Base-by-base conservation (phyloP, 1,140 invertebrate species). In the Ptiloglossa arizonensis region DNA sequence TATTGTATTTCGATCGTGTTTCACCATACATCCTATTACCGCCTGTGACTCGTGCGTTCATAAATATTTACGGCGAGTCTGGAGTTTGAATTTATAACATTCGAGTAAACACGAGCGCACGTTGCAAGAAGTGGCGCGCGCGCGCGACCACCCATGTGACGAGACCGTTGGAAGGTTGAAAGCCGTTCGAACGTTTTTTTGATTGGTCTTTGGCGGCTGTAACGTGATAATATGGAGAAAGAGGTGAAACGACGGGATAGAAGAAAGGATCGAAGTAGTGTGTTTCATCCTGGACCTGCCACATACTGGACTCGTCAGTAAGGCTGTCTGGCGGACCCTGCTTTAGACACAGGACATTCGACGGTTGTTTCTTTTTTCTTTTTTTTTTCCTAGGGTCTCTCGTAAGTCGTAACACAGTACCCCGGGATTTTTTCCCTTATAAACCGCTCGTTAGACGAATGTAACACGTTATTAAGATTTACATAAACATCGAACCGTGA, bases 21-120 rank as follows among this genome's bases (percentile, higher is more conserved):
- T 67, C 24, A 44, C 38, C 32, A 35, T 13, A 29, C 41, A 46
- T 67, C 48, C 59, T 57, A 57, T 68, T 68, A 75, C 38, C 48
- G 72, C 50, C 66, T 41, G 50, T 54, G 72, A 46, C 62, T 44
- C 41, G 72, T 38, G 29, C 41, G 63, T 75, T 75, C 72, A 75
- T 75, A 75, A 75, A 75, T 75, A 75, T 75, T 75, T 75, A 75
- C 63, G 67, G 52, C 72, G 9, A 56, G 63, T 38, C 24, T 48
- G 63, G 56, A 57, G 63, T 75, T 75, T 68, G 67, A 75, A 75
- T 75, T 75, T 75, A 75, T 75, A 75, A 75, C 72, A 64, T 75
- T 68, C 63, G 72, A 75, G 72, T 75, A 75, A 75, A 75, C 72
- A 74, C 50, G 62, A 54, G 50, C 72, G 38, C 62, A 22, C 63